These are phyloP conservation scores for Penaeus monodon DNA, from an alignment of 2,888 invertebrate genomes.

Conservation along the genomic window DNA sequence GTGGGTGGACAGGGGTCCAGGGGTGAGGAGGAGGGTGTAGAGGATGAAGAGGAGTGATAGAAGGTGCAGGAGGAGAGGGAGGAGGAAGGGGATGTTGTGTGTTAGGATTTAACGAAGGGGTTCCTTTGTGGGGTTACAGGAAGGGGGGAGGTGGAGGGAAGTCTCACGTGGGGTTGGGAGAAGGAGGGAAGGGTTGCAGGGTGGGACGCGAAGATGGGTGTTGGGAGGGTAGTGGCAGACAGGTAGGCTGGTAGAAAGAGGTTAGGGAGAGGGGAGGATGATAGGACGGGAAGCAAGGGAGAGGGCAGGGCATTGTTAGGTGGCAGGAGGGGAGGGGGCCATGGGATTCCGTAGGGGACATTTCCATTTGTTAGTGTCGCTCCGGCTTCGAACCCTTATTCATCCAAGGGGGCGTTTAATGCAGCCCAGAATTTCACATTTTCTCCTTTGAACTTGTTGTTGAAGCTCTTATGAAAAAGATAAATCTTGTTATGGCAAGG, in stretches of 20 bases:
- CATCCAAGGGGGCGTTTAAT: conserved; percentile 1
- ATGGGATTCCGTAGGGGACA: conserved; percentile 29
- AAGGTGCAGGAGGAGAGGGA: neutral
- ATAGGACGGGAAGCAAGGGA: neutral
- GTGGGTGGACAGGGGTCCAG: neutral
- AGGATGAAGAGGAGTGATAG: neutral
- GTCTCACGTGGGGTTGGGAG: neutral
- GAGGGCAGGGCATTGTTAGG: neutral
- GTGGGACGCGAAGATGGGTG: neutral
- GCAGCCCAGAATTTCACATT: no score
- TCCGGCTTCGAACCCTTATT: conserved; percentile 9
- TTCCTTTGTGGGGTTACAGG: conserved; percentile 3
- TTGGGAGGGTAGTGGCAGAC: neutral
- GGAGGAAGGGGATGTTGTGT: neutral
- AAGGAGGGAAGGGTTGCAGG: no score
- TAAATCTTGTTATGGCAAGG: no score
- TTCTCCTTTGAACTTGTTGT: no score
- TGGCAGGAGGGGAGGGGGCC: neutral
- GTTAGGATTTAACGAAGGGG: neutral
- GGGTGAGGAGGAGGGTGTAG: neutral
- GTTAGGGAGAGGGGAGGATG: neutral
- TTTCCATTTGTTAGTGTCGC: conserved; percentile 34
- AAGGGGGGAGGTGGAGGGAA: neutral
- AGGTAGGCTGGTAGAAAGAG: neutral
- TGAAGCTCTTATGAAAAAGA: no score